Evolutionary conservation across 2,888 invertebrate genomes (phyloP), one percentile per base, ranked within the genome.

Genomic region (Aromia moschata): DNA sequence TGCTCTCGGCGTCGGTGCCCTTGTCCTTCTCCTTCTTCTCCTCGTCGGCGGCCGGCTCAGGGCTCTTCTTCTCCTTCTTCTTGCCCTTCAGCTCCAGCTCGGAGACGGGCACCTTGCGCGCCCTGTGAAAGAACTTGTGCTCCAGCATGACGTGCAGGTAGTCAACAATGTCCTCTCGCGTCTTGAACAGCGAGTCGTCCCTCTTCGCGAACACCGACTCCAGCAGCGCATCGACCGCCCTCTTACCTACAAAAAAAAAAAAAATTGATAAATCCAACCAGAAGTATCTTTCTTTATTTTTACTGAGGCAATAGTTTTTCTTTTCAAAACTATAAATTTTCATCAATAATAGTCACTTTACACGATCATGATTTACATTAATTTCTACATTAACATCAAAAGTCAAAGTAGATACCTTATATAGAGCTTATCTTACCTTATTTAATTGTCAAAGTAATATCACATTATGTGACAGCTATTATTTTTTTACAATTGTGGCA

Each of bases 101-200:
- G 62, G 86, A 86, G 2, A 91, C 89, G 14, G 91, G 89, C 14
- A 91, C 89, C 83, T 95, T 95, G 76, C 92, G 91, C 68, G 96
- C 98, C 69, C 98, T 89, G 82, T 98, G 98, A 82, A 94, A 98
- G 77, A 98, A 89, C 81, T 96, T 96, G 83, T 96, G 96, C 76
- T 90, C 85, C 69, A 98, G 80, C 92, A 98, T 92, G 68, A 85
- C 80, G 72, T 96, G 91, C 62, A 96, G 82, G 75, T 89, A 96
- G 60, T 90, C 88, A 0, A 92, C 87, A 58, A 91, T 90, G 54
- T 93, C 90, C 73, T 89, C 87, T 37, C 97, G 86, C 3, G 90
- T 90, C 16, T 90, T 87, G 80, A 99, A 98, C 38, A 92, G 79
- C 0, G 91, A 87, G 51, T 85, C 87, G 66, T 89, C 88, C 51